Conservation (phyloP, 2,888 invertebrate genomes). For the Lymantria dispar region DNA sequence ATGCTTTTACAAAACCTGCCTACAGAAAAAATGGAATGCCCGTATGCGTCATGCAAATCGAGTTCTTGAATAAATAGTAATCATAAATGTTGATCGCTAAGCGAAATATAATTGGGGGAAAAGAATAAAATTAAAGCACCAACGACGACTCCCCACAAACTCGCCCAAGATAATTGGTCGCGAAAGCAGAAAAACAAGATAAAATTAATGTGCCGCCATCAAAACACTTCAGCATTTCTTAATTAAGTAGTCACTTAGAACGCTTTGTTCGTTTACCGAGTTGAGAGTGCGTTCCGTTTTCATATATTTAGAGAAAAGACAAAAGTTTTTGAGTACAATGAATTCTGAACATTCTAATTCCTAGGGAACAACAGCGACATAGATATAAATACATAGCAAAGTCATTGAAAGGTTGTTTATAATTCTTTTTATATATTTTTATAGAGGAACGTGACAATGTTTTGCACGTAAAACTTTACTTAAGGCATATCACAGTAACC, state of each 20-base stretch:
- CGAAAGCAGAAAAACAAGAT: conserved; percentile 69
- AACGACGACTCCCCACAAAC: conserved; percentile 44
- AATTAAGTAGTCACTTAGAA: conserved; percentile 63
- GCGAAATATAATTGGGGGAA: conserved; percentile 54
- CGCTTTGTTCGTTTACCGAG: conserved; percentile 48
- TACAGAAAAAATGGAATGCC: too few species aligned
- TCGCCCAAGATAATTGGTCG: conserved; percentile 62
- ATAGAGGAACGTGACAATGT: background rate
- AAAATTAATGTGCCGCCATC: conserved; percentile 70
- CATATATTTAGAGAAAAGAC: conserved; percentile 28
- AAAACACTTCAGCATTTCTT: conserved; percentile 68
- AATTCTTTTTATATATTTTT: background rate
- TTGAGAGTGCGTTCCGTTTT: conserved; percentile 32
- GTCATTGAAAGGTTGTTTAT: background rate
- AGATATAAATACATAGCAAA: background rate
- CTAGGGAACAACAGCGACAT: background rate
- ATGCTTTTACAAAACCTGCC: too few species aligned
- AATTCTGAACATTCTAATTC: conserved; percentile 7
- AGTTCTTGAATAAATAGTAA: conserved; percentile 37
- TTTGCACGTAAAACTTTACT: background rate
- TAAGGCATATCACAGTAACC: background rate
- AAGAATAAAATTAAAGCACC: conserved; percentile 60
- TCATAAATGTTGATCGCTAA: conserved; percentile 39
- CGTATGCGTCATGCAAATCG: conserved; percentile 10
- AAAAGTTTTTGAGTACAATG: conserved; percentile 16